Base-by-base conservation (phyloP, 2,113 vertebrate species). In the Vulpes lagopus region DNA sequence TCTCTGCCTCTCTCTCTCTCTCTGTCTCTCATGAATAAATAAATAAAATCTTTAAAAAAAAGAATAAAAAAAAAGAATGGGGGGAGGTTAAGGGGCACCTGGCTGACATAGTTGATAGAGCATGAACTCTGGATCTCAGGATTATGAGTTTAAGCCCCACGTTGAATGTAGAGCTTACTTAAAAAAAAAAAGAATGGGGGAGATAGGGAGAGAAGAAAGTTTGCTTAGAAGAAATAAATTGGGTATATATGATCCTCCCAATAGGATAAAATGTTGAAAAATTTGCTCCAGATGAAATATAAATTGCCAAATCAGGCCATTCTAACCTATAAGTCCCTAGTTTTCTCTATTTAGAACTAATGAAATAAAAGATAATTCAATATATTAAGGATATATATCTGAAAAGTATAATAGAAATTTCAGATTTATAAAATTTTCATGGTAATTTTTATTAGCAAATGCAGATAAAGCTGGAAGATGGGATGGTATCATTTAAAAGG, bases 391-490 rank as follows among this genome's bases (percentile, higher is more conserved):
- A 6, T 51, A 87, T 69, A 81, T 83, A 86, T 76, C 17, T 74
- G 85, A 95, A 91, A 96, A 83, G 74, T 96, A 2, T 74, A 32
- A 89, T 94, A 78, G 15, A 94, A 95, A 84, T 43, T 97, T 89
- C 43, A 96, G 22, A n/a, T 89, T 11, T 97, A 57, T 98, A 84
- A 97, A 98, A 94, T 64, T 97, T 82, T 94, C 97, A 80, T 95
- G 67, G n/a, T 93, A 85, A 93, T 92, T 97, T 98, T 96, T 57
- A 91, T 90, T 92, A 96, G 38, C n/a, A 98, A 98, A 49, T 88
- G 73, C 94, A 96, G 96, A 95, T 74, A 82, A 67, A 57, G 27
- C 35, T 94, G 53, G 49, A 84, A 93, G 73, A 9, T 53, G 3
- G 16, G 43, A 43, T 43, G 43, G 43, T 74, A 23, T 96, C 80